Base-by-base conservation (phyloP, 2,888 invertebrate genomes). In the Bedellia somnulentella region DNA sequence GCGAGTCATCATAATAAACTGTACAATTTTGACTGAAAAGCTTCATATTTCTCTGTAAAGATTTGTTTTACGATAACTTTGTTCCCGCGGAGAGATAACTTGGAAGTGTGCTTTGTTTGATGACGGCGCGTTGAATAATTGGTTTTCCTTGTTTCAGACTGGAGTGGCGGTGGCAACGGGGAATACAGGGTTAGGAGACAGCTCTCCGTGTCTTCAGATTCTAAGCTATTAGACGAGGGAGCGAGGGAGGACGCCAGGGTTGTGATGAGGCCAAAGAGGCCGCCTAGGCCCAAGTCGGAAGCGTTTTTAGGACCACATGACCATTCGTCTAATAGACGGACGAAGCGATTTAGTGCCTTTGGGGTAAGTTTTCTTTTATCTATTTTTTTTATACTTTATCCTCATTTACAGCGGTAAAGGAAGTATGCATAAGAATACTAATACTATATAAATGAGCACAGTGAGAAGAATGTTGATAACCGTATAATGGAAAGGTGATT, bases 311-410 rank as follows among this genome's bases (percentile, higher is more conserved):
- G 89, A 45, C 82, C 71, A 5, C 81, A 73, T 78, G 82, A 82
- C 56, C 83, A 84, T 64, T 81, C 83, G 45, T n/a, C n/a, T n/a
- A 85, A 88, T 68, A 80, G 92, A 70, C 82, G 90, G 63, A 87
- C 89, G 55, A 95, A 95, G 80, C 83, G 95, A 67, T 93, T 91
- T 79, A 94, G 94, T 62, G 95, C 95, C 67, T 96, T 95, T 81
- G 94, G 94, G 82, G 95, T 95, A 66, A 83, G 87, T 80, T 32
- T n/a, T n/a, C n/a, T n/a, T n/a, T n/a, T n/a, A n/a, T n/a, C n/a
- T 11, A n/a, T 11, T 24, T 8, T 8, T 8, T 24, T 8, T 10
- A 11, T 24, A 24, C 11, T 24, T 21, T 21, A 10, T n/a, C 21
- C 9, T 21, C 21, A 21, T 21, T 2, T 5, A 18, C 8, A 18